These are phyloP conservation scores for Apantesis nais DNA, from an alignment of 2,888 invertebrate genomes.

Conservation along the genomic window DNA sequence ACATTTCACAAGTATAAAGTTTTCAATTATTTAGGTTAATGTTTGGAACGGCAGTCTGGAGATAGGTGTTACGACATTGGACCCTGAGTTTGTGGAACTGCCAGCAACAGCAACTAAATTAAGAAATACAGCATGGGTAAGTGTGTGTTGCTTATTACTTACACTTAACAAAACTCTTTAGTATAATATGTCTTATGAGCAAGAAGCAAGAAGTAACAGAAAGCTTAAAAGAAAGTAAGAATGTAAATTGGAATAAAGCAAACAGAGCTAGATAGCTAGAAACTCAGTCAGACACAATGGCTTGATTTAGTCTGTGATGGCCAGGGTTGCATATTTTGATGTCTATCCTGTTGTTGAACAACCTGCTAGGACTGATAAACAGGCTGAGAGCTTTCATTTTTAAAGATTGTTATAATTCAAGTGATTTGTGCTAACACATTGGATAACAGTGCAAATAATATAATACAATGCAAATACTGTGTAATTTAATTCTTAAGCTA, in stretches of 20 bases:
- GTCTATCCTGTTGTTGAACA: no score
- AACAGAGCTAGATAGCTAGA: neutral
- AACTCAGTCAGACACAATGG: no score
- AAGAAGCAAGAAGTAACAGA: neutral
- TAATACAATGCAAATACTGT: no score
- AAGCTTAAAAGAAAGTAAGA: neutral
- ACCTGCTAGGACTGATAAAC: no score
- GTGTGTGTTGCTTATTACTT: conserved; percentile 10
- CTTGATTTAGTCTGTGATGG: no score
- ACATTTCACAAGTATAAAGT: neutral
- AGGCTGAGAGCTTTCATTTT: no score
- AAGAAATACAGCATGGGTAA: conserved; percentile 93
- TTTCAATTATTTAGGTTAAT: conserved; percentile 86
- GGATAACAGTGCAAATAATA: no score
- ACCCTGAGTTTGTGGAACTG: conserved; percentile 94
- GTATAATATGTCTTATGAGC: neutral
- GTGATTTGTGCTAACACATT: no score
- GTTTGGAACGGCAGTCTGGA: conserved; percentile 98
- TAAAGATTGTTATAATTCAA: no score
- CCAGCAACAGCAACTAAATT: conserved; percentile 93
- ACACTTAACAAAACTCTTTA: no score
- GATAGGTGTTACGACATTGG: conserved; percentile 96
- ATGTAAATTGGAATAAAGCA: neutral
- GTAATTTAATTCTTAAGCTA: no score
- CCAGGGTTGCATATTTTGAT: no score